Evolutionary conservation across 2,113 vertebrate genomes (phyloP).

Genomic region (Ovis canadensis): DNA sequence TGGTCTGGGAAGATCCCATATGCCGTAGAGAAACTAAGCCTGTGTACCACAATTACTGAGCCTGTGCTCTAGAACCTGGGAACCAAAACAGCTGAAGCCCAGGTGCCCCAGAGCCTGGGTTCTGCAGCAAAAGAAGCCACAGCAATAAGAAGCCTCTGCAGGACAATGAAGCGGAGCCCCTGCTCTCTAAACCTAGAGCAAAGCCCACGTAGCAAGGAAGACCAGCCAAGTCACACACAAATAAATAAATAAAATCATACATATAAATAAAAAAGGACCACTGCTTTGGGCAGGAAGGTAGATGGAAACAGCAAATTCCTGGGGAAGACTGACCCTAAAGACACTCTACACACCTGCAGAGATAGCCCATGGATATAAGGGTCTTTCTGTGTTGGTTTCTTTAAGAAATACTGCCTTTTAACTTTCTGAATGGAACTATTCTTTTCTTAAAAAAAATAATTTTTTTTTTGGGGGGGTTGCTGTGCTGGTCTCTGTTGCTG

Average conservation of each 20-base stretch:
- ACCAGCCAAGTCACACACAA: neutral
- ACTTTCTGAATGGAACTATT: neutral
- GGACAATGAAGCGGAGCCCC: neutral
- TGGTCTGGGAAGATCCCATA: neutral
- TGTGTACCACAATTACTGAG: neutral
- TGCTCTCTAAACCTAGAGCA: neutral
- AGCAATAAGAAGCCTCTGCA: neutral
- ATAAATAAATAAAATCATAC: neutral
- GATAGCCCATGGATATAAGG: neutral
- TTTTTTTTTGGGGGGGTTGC: neutral
- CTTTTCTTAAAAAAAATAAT: neutral
- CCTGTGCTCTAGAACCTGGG: neutral
- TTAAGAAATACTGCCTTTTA: neutral
- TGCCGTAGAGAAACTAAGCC: fast-evolving
- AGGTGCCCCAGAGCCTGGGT: neutral
- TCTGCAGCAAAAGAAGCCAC: neutral
- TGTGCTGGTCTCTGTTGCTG: neutral
- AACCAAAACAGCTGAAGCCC: neutral
- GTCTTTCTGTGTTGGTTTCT: neutral
- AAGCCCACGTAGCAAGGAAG: fast-evolving
- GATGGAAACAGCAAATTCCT: neutral
- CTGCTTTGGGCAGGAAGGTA: neutral
- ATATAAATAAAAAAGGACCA: neutral
- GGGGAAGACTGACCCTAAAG: neutral
- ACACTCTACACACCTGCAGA: fast-evolving